Evolutionary conservation across 2,113 vertebrate species (phyloP), one percentile per base, ranked within the genome.

Genomic region (Talpa occidentalis): DNA sequence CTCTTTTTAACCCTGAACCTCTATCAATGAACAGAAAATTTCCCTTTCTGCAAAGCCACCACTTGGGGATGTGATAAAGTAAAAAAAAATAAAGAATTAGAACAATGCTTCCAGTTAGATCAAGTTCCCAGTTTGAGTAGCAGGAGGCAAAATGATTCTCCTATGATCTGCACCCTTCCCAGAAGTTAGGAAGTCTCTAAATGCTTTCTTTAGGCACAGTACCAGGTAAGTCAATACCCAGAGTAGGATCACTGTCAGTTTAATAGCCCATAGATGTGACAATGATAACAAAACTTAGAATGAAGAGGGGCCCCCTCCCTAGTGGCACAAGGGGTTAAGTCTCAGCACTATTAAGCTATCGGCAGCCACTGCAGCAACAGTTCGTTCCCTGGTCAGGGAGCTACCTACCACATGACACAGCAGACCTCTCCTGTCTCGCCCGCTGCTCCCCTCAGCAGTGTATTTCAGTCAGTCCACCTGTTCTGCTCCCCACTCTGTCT

Each of bases 21-120:
- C 56, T 96, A 89, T 78, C 54, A 88, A 49, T 26, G 7, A 83
- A 91, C 54, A 91, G 37, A 92, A 95, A 83, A 76, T 67, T 28
- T 59, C 40, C 54, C 59, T 87, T 91, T 91, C 78, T 62, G 88
- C 35, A 78, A 7, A 96, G 69, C 37, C 37, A 35, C 26, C n/a
- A 87, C 10, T 42, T 70, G 59, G 35, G 44, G n/a, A 81, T 86
- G 90, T 78, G 32, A 70, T 0, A 28, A 44, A 73, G 22, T 17
- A 2, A 62, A 89, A 47, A 64, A 32, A 69, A 73, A 81, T 7
- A 59, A 88, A 85, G 19, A 40, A 40, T 67, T 24, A 72, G 44
- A 73, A 74, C 8, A 56, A 28, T 88, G 59, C 19, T 78, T 72
- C 47, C 28, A 81, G 22, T 67, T 60, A 91, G 26, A 74, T 17